Evolutionary conservation across 2,888 invertebrate genomes (phyloP).

Genomic region (Lepidochitona cinerea): DNA sequence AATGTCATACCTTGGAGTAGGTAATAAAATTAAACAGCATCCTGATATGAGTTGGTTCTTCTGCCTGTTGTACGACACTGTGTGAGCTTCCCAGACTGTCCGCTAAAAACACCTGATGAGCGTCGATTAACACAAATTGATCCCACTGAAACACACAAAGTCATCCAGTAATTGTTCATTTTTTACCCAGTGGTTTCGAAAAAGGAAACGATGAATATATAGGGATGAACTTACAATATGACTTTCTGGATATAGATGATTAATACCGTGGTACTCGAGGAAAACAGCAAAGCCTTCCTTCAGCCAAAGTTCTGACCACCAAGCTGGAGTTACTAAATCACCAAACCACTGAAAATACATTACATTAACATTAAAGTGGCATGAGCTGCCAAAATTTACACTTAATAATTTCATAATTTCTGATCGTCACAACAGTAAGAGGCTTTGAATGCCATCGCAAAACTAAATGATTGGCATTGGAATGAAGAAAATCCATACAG

Average conservation of each 20-base stretch:
- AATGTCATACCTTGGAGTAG: conserved; percentile 82
- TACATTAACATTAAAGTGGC: no score
- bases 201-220: no score
- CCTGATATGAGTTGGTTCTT: conserved; percentile 89
- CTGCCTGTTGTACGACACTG: conserved; percentile 89
- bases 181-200: background rate
- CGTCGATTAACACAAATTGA: conserved; percentile 73
- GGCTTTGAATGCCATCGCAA: no score
- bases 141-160: conserved; percentile 21
- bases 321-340: conserved; percentile 84
- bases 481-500: no score
- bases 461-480: no score
- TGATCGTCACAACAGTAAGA: no score
- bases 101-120: conserved; percentile 80
- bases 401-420: no score
- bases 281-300: conserved; percentile 89
- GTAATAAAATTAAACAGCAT: conserved; percentile 91
- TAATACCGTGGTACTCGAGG: conserved; percentile 79
- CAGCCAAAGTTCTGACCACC: conserved; percentile 91
- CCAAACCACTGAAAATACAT: conserved; percentile 67
- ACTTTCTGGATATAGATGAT: conserved; percentile 56
- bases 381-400: no score
- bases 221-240: conserved; percentile 38
- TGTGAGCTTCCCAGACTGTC: conserved; percentile 88
- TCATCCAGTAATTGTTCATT: background rate